A percentile compares a stretch with the other conserved stretches of the same genome.
Evolutionary conservation across 2,888 invertebrate species (phyloP).

Genomic region (Sarcophaga subvicina): DNA sequence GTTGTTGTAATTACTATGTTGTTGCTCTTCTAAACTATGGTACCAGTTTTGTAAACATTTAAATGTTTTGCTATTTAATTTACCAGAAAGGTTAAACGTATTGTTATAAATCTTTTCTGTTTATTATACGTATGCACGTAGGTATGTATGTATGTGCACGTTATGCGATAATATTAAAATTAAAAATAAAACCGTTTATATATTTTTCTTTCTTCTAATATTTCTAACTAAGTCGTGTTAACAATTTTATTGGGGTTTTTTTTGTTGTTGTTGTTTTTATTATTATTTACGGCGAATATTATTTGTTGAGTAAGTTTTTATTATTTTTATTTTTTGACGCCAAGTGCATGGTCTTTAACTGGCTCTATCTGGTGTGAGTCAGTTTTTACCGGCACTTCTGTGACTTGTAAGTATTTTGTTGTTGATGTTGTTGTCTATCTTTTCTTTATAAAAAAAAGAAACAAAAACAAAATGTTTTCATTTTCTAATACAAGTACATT

Average conservation of each 20-base stretch:
- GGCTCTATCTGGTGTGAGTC: constrained; percentile 61
- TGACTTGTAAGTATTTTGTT: constrained; percentile 9
- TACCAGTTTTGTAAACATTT: constrained; percentile 50
- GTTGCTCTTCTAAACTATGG: constrained; percentile 34
- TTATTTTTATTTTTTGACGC: constrained; percentile 24
- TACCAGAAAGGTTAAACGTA: constrained; percentile 43
- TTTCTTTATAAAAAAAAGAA: no score
- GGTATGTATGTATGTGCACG: no score
- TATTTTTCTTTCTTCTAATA: no score
- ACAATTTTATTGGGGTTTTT: no score
- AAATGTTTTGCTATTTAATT: not conserved
- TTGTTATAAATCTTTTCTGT: constrained; percentile 52
- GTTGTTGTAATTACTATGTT: not conserved
- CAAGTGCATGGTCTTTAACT: constrained; percentile 65
- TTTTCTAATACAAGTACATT: constrained; percentile 42
- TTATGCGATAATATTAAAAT: no score
- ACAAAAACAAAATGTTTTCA: constrained; percentile 12
- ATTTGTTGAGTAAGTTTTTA: constrained; percentile 16
- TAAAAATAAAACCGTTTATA: no score
- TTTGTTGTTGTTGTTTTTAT: constrained; percentile 43
- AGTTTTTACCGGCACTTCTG: constrained; percentile 63
- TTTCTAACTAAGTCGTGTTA: no score
- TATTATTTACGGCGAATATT: not conserved
- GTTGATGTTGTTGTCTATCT: not conserved
- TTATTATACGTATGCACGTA: no score